Evolutionary conservation across 2,797 vertebrate genomes (phyloP).

Genomic region (Triplophysa bombifrons): DNA sequence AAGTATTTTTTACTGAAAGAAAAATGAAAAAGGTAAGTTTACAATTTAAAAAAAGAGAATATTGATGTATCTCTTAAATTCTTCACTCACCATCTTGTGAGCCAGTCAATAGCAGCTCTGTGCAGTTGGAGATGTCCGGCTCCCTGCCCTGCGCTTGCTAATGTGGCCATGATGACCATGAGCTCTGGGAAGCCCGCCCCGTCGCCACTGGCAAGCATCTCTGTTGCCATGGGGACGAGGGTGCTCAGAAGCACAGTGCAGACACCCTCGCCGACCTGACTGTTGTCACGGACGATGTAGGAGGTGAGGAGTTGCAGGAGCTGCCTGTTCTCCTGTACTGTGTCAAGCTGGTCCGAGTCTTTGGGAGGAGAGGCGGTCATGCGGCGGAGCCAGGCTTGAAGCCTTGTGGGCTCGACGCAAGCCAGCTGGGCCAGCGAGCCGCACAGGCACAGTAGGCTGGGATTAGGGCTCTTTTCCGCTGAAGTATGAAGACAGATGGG

Average conservation of each 20-base stretch:
- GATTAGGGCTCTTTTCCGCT: slow-evolving; percentile 98
- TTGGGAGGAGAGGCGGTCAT: slow-evolving; percentile 94
- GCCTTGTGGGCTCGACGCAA: slow-evolving; percentile 88
- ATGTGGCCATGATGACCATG: slow-evolving; percentile 97
- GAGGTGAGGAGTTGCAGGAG: slow-evolving; percentile 93
- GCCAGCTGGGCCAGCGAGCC: slow-evolving; percentile 96
- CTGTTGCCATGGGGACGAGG: slow-evolving; percentile 97
- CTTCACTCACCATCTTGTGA: slow-evolving; percentile 90
- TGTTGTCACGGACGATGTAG: slow-evolving; percentile 96
- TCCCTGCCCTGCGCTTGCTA: slow-evolving; percentile 95
- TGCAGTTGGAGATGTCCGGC: slow-evolving; percentile 97
- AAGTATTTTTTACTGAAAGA: slow-evolving; percentile 94
- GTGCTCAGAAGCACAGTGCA: slow-evolving; percentile 96
- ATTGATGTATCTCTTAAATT: background rate
- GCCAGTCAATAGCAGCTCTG: slow-evolving; percentile 93
- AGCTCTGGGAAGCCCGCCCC: slow-evolving; percentile 97
- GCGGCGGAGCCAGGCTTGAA: slow-evolving; percentile 94
- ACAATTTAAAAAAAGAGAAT: no score
- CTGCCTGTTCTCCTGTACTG: slow-evolving; percentile 97
- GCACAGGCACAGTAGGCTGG: slow-evolving; percentile 91
- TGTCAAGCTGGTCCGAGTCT: slow-evolving; percentile 92
- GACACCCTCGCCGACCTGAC: slow-evolving; percentile 98
- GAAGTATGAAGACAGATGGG: background rate
- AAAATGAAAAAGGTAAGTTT: background rate
- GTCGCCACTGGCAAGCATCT: slow-evolving; percentile 93